Base-by-base conservation (phyloP, 2,888 invertebrate species). In the Cloeon dipterum region DNA sequence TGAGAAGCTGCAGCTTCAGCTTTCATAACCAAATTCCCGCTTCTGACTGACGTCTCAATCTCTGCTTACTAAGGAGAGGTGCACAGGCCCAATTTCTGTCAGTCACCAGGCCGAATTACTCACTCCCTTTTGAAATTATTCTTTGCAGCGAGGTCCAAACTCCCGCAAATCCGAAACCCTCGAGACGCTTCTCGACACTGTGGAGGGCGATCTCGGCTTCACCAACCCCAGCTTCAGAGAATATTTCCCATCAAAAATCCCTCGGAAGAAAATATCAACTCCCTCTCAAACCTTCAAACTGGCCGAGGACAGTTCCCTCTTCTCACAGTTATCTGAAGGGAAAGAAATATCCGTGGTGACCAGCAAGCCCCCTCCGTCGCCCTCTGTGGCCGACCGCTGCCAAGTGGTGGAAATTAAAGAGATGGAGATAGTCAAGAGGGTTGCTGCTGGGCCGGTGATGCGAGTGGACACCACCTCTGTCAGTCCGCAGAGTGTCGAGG, bases 321-420 rank as follows among this genome's bases (percentile, higher is more conserved):
- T 76, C 52, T 70, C 71, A 5, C 69, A 71, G 54, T 72, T 75
- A 43, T 72, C 72, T 1, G 57, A 62, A 18, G 36, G 34, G 7
- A 33, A 38, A 19, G 34, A 21, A 2, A 33, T 32, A 19, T 17
- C 32, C 14, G 20, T 20, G 17, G 20, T 26, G 5, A 45, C 10
- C 46, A 33, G 34, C 3, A 29, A 50, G 37, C n/a, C n/a, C n/a
- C n/a, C n/a, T n/a, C n/a, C n/a, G n/a, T n/a, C n/a, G n/a, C n/a
- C n/a, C n/a, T n/a, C n/a, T n/a, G n/a, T n/a, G n/a, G 43, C 47
- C 32, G 55, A 53, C 45, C 55, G 61, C 5, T 65, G 66, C 36
- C 68, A 65, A 44, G 61, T 74, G 43, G 77, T 77, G 11, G 76
- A 69, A 47, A 66, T 78, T 2, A 69, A 63, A 43, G 74, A 69